Percentiles rank a stretch among this genome's conserved stretches.
Conservation (phyloP, 2,888 invertebrate species). For the Orgyia antiqua region DNA sequence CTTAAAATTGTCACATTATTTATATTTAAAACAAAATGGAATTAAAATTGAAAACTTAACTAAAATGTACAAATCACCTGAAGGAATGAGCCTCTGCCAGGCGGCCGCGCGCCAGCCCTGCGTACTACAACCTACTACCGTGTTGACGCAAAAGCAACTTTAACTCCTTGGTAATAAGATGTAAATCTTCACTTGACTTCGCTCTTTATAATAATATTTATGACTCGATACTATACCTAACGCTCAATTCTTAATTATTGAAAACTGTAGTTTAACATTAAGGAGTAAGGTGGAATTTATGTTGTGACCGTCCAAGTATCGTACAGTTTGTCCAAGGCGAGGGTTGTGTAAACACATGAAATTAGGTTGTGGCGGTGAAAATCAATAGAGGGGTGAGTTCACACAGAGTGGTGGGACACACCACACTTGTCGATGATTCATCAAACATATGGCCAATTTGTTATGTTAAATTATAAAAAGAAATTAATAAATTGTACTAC, state of each 20-base stretch:
- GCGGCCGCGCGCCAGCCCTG: slow-evolving; percentile 8
- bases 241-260: too few relatives aligned
- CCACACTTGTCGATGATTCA: slow-evolving; percentile 1
- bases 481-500: too few relatives aligned
- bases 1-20: too few relatives aligned
- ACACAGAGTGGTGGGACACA: slow-evolving; percentile 31
- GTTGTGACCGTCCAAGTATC: neutral
- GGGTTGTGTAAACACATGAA: slow-evolving; percentile 49
- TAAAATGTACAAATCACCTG: too few relatives aligned
- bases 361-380: slow-evolving; percentile 55
- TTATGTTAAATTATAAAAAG: too few relatives aligned
- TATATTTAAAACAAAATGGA: too few relatives aligned
- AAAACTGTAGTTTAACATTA: neutral
- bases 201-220: slow-evolving; percentile 7
- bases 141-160: slow-evolving; percentile 10
- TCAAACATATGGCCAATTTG: too few relatives aligned
- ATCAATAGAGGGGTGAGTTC: slow-evolving; percentile 61
- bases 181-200: slow-evolving; percentile 3
- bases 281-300: slow-evolving; percentile 4
- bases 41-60: too few relatives aligned
- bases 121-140: slow-evolving; percentile 7
- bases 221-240: neutral
- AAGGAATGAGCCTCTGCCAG: slow-evolving; percentile 7
- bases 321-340: too few relatives aligned
- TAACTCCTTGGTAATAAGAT: neutral